Evolutionary conservation across 2,797 vertebrate genomes (phyloP).

Genomic region (Melanotaenia trifasciata): DNA sequence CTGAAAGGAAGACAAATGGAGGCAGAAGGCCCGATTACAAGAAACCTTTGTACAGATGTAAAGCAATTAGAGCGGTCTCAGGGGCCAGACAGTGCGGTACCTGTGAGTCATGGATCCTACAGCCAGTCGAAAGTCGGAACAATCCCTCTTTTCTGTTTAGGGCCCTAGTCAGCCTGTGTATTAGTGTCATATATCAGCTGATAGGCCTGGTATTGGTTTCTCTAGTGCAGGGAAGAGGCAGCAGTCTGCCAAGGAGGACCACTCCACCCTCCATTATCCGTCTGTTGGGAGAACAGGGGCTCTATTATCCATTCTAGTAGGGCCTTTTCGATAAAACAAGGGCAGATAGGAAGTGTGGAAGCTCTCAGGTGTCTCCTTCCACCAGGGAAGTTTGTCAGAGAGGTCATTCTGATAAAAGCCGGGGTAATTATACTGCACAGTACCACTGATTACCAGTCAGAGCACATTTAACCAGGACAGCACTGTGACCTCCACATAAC

Average conservation of each 20-base stretch:
- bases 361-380: constrained; percentile 80
- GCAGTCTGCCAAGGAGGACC: constrained; percentile 81
- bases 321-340: constrained; percentile 77
- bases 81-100: constrained; percentile 90
- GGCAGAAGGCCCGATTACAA: constrained; percentile 97
- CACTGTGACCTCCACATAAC: constrained; percentile 62
- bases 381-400: constrained; percentile 73
- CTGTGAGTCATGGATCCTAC: constrained; percentile 92
- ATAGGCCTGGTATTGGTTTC: constrained; percentile 87
- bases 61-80: constrained; percentile 98
- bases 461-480: constrained; percentile 68
- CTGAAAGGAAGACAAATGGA: constrained; percentile 99
- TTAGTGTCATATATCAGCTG: constrained; percentile 93
- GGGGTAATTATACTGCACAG: constrained; percentile 74
- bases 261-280: constrained; percentile 82
- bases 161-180: constrained; percentile 89
- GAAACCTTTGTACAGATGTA: constrained; percentile 99
- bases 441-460: constrained; percentile 70
- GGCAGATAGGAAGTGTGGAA: constrained; percentile 78
- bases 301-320: constrained; percentile 80
- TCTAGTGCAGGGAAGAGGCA: constrained; percentile 82
- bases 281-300: constrained; percentile 82
- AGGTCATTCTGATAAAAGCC: constrained; percentile 76
- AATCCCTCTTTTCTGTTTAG: constrained; percentile 92
- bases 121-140: constrained; percentile 93